Evolutionary conservation across 2,888 invertebrate species (phyloP), one percentile per base, ranked within the genome.

Genomic region (Melangyna quadrimaculata): DNA sequence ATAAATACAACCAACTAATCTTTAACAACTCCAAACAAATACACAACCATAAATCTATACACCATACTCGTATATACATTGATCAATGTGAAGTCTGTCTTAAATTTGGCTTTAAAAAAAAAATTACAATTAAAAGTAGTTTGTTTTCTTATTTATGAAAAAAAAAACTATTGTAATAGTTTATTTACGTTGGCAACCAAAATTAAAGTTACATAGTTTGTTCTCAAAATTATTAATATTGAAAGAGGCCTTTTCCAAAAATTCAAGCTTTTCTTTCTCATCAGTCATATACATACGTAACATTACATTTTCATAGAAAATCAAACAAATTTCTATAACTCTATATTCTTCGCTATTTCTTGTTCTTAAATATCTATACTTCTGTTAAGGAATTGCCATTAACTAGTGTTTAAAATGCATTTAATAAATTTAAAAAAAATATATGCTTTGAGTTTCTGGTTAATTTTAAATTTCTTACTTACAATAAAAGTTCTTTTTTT

Each of bases 31-130:
- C 22, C 14, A 22, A 22, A 37, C 32, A 59, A 48, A 57, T 59
- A 48, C 45, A 70, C 40, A 71, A 10, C 9, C 14, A 29, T 55
- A 12, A 61, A 12, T 61, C n/a, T 24, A 65, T 35, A 32, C 61
- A 51, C 61, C 10, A 24, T 43, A 51, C 22, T 12, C 51, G 14
- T 14, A 8, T 17, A 67, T 67, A 79, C 73, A 82, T 82, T 82
- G 69, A 73, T 55, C 74, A 84, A 84, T 84, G 83, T 84, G 83
- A 84, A 84, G 83, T 84, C 83, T 84, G 83, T 84, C 83, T 84
- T 84, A 84, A 84, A 75, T 78, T 84, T 84, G 79, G 70, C 65
- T 75, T 75, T 37, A 77, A 51, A 59, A 77, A 51, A 59, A 67
- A 37, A 27, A 35, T 67, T 48, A 67, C 32, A 67, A 67, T 67